A percentile compares a stretch with the other conserved stretches of the same genome.
Evolutionary conservation across 1,140 invertebrate species (phyloP).

Genomic region (Gonatopus flavifemur): DNA sequence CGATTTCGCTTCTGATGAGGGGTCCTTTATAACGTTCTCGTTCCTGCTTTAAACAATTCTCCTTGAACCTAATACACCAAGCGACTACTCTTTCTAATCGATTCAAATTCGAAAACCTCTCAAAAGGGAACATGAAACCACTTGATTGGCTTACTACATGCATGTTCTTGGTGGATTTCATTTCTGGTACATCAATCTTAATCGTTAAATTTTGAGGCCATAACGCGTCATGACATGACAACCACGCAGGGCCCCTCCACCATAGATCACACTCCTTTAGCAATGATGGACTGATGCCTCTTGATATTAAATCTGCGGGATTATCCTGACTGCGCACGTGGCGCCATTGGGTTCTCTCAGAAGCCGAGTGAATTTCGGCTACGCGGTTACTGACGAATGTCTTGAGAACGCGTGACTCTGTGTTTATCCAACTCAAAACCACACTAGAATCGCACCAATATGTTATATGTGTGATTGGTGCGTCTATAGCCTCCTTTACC

Average conservation of each 20-base stretch:
- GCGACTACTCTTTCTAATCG: no score
- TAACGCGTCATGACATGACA: neutral
- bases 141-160: neutral
- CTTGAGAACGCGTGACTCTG: neutral
- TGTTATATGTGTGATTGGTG: neutral
- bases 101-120: no score
- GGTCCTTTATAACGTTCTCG: neutral
- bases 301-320: neutral
- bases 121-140: no score
- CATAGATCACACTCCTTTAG: slow-evolving; percentile 25
- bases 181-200: neutral
- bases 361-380: neutral
- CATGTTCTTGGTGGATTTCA: neutral
- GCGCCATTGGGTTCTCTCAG: neutral
- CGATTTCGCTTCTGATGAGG: neutral
- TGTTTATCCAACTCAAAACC: neutral
- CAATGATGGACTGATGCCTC: neutral
- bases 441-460: neutral
- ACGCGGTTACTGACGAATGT: neutral
- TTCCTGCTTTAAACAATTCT: no score
- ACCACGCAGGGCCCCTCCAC: slow-evolving; percentile 38
- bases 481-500: slow-evolving; percentile 8
- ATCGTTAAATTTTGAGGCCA: neutral
- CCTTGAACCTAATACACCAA: no score
- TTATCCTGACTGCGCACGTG: neutral